Conservation (phyloP, 2,888 invertebrate species). For the Brenthis daphne region DNA sequence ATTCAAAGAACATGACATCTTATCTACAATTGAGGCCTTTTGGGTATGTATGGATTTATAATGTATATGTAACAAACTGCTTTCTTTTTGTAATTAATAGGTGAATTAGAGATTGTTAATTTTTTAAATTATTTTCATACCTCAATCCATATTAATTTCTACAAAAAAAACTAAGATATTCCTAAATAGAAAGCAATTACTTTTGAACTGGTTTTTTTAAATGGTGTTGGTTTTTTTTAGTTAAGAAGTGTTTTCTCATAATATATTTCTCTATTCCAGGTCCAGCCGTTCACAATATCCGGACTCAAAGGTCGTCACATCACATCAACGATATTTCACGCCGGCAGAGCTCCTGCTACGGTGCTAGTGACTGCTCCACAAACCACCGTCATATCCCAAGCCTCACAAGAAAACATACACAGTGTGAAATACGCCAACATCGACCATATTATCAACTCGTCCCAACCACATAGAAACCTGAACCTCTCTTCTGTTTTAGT, state of each 20-base stretch:
- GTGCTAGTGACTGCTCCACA: slow-evolving; percentile 71
- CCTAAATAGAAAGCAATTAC: too few species aligned
- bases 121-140: too few species aligned
- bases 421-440: slow-evolving; percentile 65
- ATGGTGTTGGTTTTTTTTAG: neutral
- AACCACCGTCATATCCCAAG: slow-evolving; percentile 72
- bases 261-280: slow-evolving; percentile 49
- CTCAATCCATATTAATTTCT: too few species aligned
- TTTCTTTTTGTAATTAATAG: too few species aligned
- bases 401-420: slow-evolving; percentile 54
- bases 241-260: neutral
- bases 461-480: slow-evolving; percentile 55
- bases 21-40: too few species aligned
- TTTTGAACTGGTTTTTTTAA: neutral
- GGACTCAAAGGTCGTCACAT: slow-evolving; percentile 68
- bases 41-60: too few species aligned
- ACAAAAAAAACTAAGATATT: too few species aligned
- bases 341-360: slow-evolving; percentile 64
- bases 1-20: too few species aligned
- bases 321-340: slow-evolving; percentile 71
- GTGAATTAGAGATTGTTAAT: too few species aligned
- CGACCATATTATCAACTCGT: slow-evolving; percentile 65
- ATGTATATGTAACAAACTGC: too few species aligned
- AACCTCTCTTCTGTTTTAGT: slow-evolving; percentile 63
- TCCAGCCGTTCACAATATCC: slow-evolving; percentile 69